A percentile compares a stretch with the other conserved stretches of the same genome.
Evolutionary conservation across 2,113 vertebrate species (phyloP).

Genomic region (Carlito syrichta): DNA sequence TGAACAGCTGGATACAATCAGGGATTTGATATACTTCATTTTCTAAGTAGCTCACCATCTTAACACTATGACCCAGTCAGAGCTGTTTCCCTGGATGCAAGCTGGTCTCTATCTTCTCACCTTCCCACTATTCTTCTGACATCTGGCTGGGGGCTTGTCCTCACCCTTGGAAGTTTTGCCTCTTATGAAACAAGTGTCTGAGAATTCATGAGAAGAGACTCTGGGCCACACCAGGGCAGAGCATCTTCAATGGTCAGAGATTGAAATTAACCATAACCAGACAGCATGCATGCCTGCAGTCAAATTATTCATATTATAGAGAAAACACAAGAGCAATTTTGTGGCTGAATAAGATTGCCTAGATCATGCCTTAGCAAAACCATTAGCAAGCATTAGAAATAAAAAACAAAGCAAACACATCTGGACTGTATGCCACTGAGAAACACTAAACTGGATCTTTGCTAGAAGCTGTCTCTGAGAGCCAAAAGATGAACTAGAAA

Average conservation of each 20-base stretch:
- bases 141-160: background rate
- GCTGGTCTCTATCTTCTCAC: background rate
- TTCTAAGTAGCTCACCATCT: background rate
- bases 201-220: slow-evolving; percentile 20
- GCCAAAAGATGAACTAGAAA: background rate
- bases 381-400: slow-evolving; percentile 1
- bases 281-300: slow-evolving; percentile 50
- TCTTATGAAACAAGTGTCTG: slow-evolving; percentile 47
- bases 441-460: background rate
- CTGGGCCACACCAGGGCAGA: background rate
- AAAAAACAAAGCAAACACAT: background rate
- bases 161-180: background rate
- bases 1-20: slow-evolving; percentile 55
- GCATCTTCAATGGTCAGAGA: background rate
- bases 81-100: background rate
- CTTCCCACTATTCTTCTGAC: background rate
- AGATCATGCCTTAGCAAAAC: slow-evolving; percentile 20
- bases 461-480: background rate
- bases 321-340: slow-evolving; percentile 17
- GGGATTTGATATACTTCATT: background rate
- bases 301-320: slow-evolving; percentile 49
- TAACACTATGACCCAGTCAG: background rate
- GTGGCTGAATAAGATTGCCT: slow-evolving; percentile 29
- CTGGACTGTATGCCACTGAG: background rate
- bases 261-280: slow-evolving; percentile 55